Evolutionary conservation across 2,797 vertebrate species (phyloP).

Genomic region (Xenentodon cancila): DNA sequence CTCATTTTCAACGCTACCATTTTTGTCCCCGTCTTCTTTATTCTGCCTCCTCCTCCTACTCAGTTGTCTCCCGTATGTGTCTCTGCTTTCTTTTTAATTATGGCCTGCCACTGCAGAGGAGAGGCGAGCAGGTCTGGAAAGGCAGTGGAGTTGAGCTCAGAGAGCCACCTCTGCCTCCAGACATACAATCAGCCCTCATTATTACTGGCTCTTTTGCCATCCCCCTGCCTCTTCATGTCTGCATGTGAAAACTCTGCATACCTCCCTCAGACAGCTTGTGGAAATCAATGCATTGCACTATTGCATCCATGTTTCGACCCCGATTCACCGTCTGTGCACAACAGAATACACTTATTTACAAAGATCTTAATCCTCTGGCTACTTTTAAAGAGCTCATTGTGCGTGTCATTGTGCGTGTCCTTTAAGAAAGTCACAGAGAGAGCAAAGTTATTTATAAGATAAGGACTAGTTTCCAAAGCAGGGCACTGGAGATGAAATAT

Average conservation of each 20-base stretch:
- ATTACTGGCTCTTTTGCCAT: slow-evolving; percentile 52
- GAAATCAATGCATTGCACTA: slow-evolving; percentile 40
- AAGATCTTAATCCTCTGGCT: slow-evolving; percentile 35
- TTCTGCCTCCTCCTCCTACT: slow-evolving; percentile 66
- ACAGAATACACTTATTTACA: slow-evolving; percentile 43
- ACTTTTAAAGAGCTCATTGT: slow-evolving; percentile 24
- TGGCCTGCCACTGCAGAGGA: slow-evolving; percentile 69
- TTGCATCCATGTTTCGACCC: slow-evolving; percentile 30
- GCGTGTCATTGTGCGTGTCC: slow-evolving; percentile 18
- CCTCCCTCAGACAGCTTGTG: slow-evolving; percentile 33
- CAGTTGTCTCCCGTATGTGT: slow-evolving; percentile 67
- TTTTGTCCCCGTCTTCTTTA: slow-evolving; percentile 54
- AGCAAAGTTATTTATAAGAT: slow-evolving; percentile 68
- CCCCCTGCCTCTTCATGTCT: slow-evolving; percentile 44
- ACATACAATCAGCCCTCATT: slow-evolving; percentile 79
- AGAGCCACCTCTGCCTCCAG: slow-evolving; percentile 70
- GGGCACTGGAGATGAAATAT: slow-evolving; percentile 56
- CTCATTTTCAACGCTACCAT: slow-evolving; percentile 49
- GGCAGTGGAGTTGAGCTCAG: slow-evolving; percentile 58
- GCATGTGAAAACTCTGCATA: slow-evolving; percentile 52
- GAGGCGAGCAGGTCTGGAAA: slow-evolving; percentile 61
- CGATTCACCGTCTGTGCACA: slow-evolving; percentile 30
- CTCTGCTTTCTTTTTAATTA: slow-evolving; percentile 77
- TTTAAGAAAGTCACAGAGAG: slow-evolving; percentile 41
- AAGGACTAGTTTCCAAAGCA: slow-evolving; percentile 55